Evolutionary conservation across 2,888 invertebrate genomes (phyloP), one percentile per base, ranked within the genome.

Genomic region (Ethmia dodecea): DNA sequence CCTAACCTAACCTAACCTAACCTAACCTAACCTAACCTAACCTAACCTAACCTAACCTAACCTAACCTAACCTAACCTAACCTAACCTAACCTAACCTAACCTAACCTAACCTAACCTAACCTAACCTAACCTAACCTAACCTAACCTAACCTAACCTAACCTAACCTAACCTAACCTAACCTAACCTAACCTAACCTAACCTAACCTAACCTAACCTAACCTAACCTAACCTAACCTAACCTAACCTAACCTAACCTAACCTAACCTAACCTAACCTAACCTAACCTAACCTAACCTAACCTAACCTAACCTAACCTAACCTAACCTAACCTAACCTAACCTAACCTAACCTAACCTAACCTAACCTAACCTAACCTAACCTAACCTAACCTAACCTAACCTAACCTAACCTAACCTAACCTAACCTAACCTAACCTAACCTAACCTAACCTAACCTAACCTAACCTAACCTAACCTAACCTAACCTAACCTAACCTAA

Each of bases 341-440:
- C 18, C 18, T 18, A 18, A 18, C 18, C 18, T 18, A 18, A 18
- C 18, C 18, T 18, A 18, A 18, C 24, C 18, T 13, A 16, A 9
- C 35, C 24, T 31, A 36, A 18, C 18, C 18, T 18, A 18, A 18
- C 18, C 18, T 18, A 18, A 18, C 18, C 18, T 30, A 38, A 40
- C 43, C 38, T 31, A 30, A 30, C 28, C 39, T 47, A 24, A 32
- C 25, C 25, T 14, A 25, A 24, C 25, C 25, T 25, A 25, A 18
- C 18, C 18, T 18, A 18, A 18, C 32, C 35, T 35, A 35, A 40
- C 35, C 33, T 38, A 40, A 40, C 40, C 42, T 37, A 43, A 43
- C 44, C 44, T 38, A 45, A 43, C 43, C 40, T 40, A 43, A 42
- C 45, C 43, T 40, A 45, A 43, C 49, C 44, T 44, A 49, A 49